Evolutionary conservation across 2,113 vertebrate species (phyloP), one percentile per base, ranked within the genome.

Genomic region (Fulmarus glacialis): DNA sequence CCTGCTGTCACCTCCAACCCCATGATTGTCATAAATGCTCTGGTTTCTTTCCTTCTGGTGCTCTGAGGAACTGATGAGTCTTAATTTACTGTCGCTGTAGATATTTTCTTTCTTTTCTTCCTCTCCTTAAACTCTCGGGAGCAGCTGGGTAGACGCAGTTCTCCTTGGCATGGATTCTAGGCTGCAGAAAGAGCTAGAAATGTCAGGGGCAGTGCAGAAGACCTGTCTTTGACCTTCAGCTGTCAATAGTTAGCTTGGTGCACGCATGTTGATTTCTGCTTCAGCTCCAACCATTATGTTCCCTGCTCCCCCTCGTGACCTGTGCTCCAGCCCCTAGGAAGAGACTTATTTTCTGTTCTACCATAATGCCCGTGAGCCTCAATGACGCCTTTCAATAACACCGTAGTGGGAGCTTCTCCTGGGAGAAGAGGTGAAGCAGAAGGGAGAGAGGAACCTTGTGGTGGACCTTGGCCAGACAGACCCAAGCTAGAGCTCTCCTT

Each of bases 81-180:
- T 97, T 93, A 89, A 70, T 96, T 95, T 92, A 50, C 85, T 93
- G 29, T 93, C 70, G 38, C 55, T 50, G 63, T 91, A 64, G 71
- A 90, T 85, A 15, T 97, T 97, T 97, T 96, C 95, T 98, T 95
- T 96, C 62, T 53, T 40, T 93, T 80, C 95, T 91, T 95, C 74
- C 63, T 96, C 58, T 94, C 55, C 29, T 87, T 62, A 68, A 82
- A 55, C 81, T 88, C 87, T 55, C 82, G 86, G 82, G 75, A 82
- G 82, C 73, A 68, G 73, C 92, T 77, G 83, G 45, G 50, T 93
- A 92, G 78, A 24, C 36, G 77, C 82, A 88, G 43, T 92, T 94
- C 83, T 79, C 58, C 60, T 83, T 94, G 75, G 75, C 53, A 38
- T 59, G 84, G 67, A 45, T 78, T 93, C 40, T 53, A 83, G 83